A percentile compares a stretch with the other conserved stretches of the same genome.
phyloP scores from a whole-genome alignment of 2,797 vertebrate genomes.

The Botia almorhae region DNA sequence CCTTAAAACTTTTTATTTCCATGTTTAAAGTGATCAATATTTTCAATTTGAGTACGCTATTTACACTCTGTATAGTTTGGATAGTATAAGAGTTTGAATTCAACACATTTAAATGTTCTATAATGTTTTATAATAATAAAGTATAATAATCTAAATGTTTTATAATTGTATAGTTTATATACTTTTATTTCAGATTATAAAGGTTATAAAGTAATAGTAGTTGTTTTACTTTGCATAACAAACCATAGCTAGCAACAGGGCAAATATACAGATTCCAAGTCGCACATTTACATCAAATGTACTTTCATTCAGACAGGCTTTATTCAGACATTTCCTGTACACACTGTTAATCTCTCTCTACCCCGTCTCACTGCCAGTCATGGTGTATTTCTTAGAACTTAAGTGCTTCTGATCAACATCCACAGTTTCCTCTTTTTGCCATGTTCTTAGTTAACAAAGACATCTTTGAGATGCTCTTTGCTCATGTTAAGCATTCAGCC shows the following conservation, averaged over 20 bases:
- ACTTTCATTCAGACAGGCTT: conserved; percentile 2
- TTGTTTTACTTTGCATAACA: too few species aligned
- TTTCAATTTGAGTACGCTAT: too few species aligned
- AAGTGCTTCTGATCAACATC: not conserved
- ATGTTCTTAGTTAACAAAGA: not conserved
- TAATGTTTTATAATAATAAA: too few species aligned
- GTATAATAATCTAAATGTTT: too few species aligned
- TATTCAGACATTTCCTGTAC: not conserved
- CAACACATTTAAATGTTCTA: too few species aligned
- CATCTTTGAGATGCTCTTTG: not conserved
- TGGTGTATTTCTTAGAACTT: not conserved
- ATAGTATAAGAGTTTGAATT: too few species aligned
- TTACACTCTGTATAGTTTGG: too few species aligned
- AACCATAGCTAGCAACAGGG: not conserved
- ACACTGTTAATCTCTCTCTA: not conserved
- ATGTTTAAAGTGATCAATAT: too few species aligned
- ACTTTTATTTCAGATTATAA: too few species aligned
- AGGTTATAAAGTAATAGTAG: too few species aligned
- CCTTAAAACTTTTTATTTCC: too few species aligned
- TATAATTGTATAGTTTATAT: too few species aligned
- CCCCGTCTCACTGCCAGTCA: not conserved
- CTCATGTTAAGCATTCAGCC: not conserved
- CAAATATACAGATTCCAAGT: not conserved
- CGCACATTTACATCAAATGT: not conserved
- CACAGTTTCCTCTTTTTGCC: not conserved